Percentiles rank a stretch among this genome's conserved stretches.
Evolutionary conservation across 53 echinoderm and acorn worm species (phyloP).

Genomic region (Astropecten irregularis): DNA sequence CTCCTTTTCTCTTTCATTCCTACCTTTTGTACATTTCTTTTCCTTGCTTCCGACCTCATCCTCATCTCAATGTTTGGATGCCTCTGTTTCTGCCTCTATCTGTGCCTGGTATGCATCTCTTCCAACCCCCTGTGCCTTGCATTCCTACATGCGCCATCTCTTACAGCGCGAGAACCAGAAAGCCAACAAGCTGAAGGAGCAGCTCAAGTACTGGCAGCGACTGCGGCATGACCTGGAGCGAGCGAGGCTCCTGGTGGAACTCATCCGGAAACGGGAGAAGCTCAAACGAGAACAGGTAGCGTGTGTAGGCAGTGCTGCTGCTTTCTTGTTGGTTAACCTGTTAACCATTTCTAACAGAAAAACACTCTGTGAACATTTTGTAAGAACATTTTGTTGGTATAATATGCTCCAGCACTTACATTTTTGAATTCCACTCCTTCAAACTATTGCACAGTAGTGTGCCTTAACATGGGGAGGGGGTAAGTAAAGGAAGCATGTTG

Average conservation of each 20-base stretch:
- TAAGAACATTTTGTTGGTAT: too few relatives aligned
- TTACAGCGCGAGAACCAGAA: constrained; percentile 88
- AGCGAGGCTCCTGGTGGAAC: constrained; percentile 91
- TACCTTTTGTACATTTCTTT: neutral
- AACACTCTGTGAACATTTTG: too few relatives aligned
- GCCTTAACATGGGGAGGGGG: too few relatives aligned
- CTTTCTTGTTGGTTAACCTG: neutral
- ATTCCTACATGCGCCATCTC: neutral
- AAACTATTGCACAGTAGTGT: too few relatives aligned
- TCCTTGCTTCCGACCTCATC: neutral
- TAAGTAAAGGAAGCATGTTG: too few relatives aligned
- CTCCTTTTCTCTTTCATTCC: neutral
- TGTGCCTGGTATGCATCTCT: neutral
- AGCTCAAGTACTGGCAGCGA: constrained; percentile 98
- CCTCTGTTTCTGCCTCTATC: neutral
- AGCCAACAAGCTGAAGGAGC: constrained; percentile 92
- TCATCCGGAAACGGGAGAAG: constrained; percentile 93
- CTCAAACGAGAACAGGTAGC: constrained; percentile 94
- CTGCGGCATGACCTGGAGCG: constrained; percentile 91
- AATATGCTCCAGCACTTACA: too few relatives aligned
- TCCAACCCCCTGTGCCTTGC: neutral
- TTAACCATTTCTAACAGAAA: neutral
- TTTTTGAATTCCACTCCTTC: too few relatives aligned
- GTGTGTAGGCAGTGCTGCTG: neutral
- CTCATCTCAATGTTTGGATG: neutral